A percentile compares a stretch with the other conserved stretches of the same genome.
phyloP scores from a whole-genome alignment of 2,797 vertebrate species.

The Chromis chromis region DNA sequence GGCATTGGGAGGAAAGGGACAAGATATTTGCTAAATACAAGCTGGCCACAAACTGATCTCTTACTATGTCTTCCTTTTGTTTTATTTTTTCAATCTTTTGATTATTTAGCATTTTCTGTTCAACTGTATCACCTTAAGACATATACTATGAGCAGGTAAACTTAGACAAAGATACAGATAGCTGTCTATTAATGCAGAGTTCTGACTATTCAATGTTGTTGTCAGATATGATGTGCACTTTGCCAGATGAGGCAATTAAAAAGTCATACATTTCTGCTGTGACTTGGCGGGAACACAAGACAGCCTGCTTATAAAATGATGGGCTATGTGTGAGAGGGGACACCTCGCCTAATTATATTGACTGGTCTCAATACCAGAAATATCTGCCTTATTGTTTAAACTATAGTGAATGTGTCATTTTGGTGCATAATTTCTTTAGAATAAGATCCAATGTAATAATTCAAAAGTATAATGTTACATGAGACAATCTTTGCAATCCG shows the following conservation, averaged over 20 bases:
- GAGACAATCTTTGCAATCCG: slow-evolving; percentile 25
- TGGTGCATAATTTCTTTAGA: slow-evolving; percentile 4
- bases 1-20: slow-evolving; percentile 44
- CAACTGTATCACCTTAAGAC: slow-evolving; percentile 1
- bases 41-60: slow-evolving; percentile 51
- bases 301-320: no score
- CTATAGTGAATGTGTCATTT: slow-evolving; percentile 15
- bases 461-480: slow-evolving; percentile 40
- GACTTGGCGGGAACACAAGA: no score
- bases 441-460: slow-evolving; percentile 19
- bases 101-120: slow-evolving; percentile 12
- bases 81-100: slow-evolving; percentile 28
- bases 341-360: background rate
- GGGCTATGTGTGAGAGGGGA: background rate
- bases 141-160: slow-evolving; percentile 13
- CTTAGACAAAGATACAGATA: slow-evolving; percentile 8
- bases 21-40: slow-evolving; percentile 53
- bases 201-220: background rate
- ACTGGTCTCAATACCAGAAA: slow-evolving; percentile 2
- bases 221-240: no score
- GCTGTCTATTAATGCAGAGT: background rate
- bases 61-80: slow-evolving; percentile 41
- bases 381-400: background rate
- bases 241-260: no score
- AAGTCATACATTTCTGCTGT: no score